Conservation (phyloP, 2,888 invertebrate genomes). For the Synergus itoensis region DNA sequence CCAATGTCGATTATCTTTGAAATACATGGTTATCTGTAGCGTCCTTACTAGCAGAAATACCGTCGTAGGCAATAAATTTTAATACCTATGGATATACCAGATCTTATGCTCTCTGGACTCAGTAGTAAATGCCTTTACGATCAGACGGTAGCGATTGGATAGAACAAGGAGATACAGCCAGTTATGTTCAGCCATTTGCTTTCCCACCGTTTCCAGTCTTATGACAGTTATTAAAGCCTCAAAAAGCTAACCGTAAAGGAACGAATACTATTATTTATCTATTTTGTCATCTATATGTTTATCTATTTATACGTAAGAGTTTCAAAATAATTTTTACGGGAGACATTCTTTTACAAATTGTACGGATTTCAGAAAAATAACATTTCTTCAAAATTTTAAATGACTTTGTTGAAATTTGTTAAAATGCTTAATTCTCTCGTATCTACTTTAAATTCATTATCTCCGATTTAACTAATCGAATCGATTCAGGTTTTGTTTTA, state of each 20-base stretch:
- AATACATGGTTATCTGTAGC: conserved; percentile 18
- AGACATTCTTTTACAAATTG: too few relatives aligned
- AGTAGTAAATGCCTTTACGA: conserved; percentile 42
- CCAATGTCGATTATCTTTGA: conserved; percentile 27
- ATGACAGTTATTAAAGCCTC: background rate
- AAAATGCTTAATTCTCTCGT: too few relatives aligned
- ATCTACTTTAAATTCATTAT: too few relatives aligned
- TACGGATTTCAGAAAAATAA: too few relatives aligned
- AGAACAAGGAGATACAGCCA: conserved; percentile 39
- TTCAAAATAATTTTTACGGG: too few relatives aligned
- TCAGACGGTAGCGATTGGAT: conserved; percentile 31
- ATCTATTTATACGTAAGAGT: too few relatives aligned
- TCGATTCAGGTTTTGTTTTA: too few relatives aligned
- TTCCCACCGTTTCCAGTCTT: conserved; percentile 6
- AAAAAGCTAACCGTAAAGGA: background rate
- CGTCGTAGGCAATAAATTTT: conserved; percentile 40
- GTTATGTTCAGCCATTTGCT: conserved; percentile 40
- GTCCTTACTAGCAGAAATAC: conserved; percentile 20
- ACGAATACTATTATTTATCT: background rate
- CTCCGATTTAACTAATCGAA: too few relatives aligned
- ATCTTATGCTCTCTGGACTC: conserved; percentile 33
- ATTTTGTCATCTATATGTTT: background rate
- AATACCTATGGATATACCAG: conserved; percentile 37
- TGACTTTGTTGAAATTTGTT: too few relatives aligned
- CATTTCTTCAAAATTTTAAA: too few relatives aligned